Conservation (phyloP, 1,140 invertebrate genomes). For the Pararge aegeria region DNA sequence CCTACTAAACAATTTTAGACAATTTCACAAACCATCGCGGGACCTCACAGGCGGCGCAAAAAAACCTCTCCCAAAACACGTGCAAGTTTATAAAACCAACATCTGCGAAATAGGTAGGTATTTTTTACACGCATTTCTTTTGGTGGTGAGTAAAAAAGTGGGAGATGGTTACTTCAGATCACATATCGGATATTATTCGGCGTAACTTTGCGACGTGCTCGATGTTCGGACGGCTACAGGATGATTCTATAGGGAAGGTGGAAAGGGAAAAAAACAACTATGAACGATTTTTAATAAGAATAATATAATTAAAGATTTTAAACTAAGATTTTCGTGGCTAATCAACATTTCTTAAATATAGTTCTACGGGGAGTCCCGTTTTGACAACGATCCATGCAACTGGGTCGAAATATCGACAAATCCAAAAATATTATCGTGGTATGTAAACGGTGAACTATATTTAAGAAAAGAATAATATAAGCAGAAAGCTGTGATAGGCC, state of each 20-base stretch:
- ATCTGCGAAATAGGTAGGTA: constrained; percentile 61
- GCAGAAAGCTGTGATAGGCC: too few species aligned
- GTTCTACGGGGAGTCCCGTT: too few species aligned
- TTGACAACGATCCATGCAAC: too few species aligned
- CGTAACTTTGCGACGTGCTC: constrained; percentile 17
- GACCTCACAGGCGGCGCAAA: constrained; percentile 37
- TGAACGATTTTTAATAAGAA: too few species aligned
- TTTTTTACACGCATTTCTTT: constrained; percentile 58
- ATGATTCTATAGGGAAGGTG: not conserved
- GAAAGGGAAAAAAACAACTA: too few species aligned
- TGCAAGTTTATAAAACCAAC: constrained; percentile 72
- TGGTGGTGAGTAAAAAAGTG: constrained; percentile 39
- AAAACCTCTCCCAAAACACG: constrained; percentile 48
- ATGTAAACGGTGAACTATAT: too few species aligned
- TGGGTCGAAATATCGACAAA: too few species aligned
- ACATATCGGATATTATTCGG: constrained; percentile 55
- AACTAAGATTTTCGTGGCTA: too few species aligned
- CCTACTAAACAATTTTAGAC: constrained; percentile 36
- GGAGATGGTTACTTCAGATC: constrained; percentile 54
- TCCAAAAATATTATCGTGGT: too few species aligned
- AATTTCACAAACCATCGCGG: constrained; percentile 38
- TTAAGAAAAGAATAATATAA: too few species aligned
- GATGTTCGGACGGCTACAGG: not conserved
- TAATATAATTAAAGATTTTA: too few species aligned
- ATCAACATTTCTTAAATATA: too few species aligned